Percentiles rank a stretch among this genome's conserved stretches.
Conservation (phyloP, 2,113 vertebrate species). For the Collichthys lucidus region DNA sequence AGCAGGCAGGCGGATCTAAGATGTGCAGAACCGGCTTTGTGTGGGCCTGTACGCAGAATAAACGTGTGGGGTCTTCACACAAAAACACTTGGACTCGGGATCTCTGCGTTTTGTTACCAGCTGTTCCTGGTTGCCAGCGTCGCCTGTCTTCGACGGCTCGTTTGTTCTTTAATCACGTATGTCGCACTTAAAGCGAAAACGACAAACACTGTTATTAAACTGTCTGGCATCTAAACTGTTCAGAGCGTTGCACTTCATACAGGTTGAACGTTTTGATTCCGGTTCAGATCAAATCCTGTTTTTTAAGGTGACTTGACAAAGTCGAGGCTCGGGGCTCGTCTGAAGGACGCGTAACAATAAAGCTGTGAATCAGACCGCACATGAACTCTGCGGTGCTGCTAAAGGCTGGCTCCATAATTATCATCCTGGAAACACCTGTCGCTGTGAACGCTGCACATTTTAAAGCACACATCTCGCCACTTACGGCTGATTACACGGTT, state of each 20-base stretch:
- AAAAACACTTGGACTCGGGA: background rate
- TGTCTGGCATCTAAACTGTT: too few species aligned
- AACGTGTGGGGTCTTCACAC: background rate
- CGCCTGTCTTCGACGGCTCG: too few species aligned
- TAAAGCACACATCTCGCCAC: slow-evolving; percentile 36
- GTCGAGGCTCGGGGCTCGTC: background rate
- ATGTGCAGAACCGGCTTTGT: background rate
- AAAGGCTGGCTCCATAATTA: slow-evolving; percentile 17
- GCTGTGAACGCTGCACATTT: slow-evolving; percentile 19
- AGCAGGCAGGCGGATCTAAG: background rate
- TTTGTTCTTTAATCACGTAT: background rate
- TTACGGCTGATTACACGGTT: slow-evolving; percentile 53
- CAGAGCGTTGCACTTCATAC: background rate
- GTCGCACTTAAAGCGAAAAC: too few species aligned
- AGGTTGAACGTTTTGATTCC: slow-evolving; percentile 8
- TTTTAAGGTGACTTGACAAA: too few species aligned
- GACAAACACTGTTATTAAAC: background rate
- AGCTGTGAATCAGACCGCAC: background rate
- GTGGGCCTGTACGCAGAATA: background rate
- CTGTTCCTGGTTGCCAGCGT: background rate
- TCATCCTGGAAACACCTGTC: slow-evolving; percentile 18
- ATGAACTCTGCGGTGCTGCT: background rate
- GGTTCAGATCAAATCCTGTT: background rate
- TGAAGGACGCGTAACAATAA: background rate
- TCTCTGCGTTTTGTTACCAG: background rate